phyloP scores from a whole-genome alignment of 2,113 vertebrate genomes.

The Sprattus sprattus region DNA sequence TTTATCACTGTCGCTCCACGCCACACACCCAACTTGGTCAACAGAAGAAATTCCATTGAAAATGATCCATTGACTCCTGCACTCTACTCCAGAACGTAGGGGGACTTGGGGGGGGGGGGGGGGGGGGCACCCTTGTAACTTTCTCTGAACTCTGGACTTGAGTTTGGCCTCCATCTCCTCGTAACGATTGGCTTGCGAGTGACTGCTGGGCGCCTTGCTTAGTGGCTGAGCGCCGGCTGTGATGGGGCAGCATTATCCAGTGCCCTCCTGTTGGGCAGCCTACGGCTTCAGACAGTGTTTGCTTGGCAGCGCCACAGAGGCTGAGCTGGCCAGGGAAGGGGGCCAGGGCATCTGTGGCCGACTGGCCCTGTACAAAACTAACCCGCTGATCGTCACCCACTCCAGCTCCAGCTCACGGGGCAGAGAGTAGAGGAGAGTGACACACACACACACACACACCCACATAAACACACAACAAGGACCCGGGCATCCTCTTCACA shows the following conservation, averaged over 20 bases:
- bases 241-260: slow-evolving; percentile 64
- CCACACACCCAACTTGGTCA: background rate
- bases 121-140: background rate
- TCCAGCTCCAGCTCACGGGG: background rate
- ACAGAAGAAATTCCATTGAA: background rate
- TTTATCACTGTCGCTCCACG: background rate
- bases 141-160: background rate
- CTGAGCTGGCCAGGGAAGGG: slow-evolving; percentile 15
- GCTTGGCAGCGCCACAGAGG: slow-evolving; percentile 33
- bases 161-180: slow-evolving; percentile 53
- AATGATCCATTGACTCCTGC: too few relatives aligned
- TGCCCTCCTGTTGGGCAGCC: slow-evolving; percentile 44
- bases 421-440: background rate
- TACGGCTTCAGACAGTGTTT: slow-evolving; percentile 48
- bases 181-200: slow-evolving; percentile 59
- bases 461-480: background rate
- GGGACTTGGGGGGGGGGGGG: too few relatives aligned
- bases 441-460: slow-evolving; percentile 24
- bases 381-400: background rate
- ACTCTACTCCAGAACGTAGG: background rate
- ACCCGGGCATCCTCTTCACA: background rate
- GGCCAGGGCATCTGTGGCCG: slow-evolving; percentile 10
- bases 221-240: slow-evolving; percentile 55
- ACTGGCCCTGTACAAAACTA: slow-evolving; percentile 2
- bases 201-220: slow-evolving; percentile 61